Conservation (phyloP, 2,113 vertebrate species). For the Pelecanoides urinatrix region DNA sequence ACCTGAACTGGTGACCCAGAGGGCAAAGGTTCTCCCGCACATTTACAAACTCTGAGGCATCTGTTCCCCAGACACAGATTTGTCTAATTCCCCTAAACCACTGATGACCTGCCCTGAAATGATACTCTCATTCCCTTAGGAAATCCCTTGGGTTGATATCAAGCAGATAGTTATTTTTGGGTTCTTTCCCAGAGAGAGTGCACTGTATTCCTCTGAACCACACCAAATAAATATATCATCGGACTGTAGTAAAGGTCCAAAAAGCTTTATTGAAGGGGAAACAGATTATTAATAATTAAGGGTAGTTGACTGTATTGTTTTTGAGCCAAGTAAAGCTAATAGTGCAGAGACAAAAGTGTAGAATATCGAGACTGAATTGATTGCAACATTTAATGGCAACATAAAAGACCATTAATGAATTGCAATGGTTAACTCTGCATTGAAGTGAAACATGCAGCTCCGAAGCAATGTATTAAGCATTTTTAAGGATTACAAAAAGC, state of each 20-base stretch:
- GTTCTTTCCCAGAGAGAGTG: slow-evolving; percentile 53
- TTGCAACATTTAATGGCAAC: not conserved
- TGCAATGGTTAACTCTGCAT: slow-evolving; percentile 14
- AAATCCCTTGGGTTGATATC: slow-evolving; percentile 50
- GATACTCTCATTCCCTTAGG: slow-evolving; percentile 43
- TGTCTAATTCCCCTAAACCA: slow-evolving; percentile 34
- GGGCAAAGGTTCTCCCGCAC: slow-evolving; percentile 46
- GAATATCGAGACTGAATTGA: not conserved
- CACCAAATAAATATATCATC: slow-evolving; percentile 32
- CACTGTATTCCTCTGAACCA: slow-evolving; percentile 37
- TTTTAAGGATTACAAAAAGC: not conserved
- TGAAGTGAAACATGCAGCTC: not conserved
- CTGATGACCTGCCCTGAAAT: slow-evolving; percentile 46
- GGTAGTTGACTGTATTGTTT: slow-evolving; percentile 14
- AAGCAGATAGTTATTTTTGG: slow-evolving; percentile 59
- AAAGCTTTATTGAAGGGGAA: slow-evolving; percentile 38
- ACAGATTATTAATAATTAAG: slow-evolving; percentile 59
- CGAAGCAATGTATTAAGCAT: not conserved
- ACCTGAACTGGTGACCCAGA: slow-evolving; percentile 32
- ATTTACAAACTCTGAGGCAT: slow-evolving; percentile 45
- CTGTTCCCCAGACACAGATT: slow-evolving; percentile 57
- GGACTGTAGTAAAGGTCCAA: not conserved
- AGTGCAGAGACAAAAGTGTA: not conserved
- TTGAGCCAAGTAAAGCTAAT: slow-evolving; percentile 50
- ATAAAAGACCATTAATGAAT: slow-evolving; percentile 33